Conservation (phyloP, 2,797 vertebrate genomes). For the Helarctos malayanus region DNA sequence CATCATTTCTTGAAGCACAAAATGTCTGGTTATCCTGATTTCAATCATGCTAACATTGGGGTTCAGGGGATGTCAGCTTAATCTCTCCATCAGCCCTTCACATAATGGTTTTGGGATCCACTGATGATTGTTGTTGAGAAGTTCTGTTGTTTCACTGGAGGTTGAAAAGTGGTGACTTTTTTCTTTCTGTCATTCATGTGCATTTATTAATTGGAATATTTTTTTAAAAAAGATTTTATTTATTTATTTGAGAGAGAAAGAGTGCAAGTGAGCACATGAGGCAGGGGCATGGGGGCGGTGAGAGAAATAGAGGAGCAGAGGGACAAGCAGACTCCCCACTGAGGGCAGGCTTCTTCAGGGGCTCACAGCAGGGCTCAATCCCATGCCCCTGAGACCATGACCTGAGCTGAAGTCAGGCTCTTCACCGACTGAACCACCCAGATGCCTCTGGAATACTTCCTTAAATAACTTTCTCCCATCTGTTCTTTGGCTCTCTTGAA, state of each 20-base stretch:
- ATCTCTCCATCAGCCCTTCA: background rate
- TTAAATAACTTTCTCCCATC: background rate
- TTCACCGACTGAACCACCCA: background rate
- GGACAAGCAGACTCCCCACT: background rate
- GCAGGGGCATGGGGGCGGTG: background rate
- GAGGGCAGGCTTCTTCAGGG: background rate
- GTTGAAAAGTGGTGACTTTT: constrained; percentile 33
- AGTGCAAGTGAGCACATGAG: background rate
- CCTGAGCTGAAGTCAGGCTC: background rate
- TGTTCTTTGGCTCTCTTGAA: background rate
- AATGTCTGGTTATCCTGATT: background rate
- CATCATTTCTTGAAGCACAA: background rate
- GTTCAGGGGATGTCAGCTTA: background rate
- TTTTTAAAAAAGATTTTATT: background rate
- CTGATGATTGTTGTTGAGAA: background rate
- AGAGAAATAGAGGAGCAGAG: background rate
- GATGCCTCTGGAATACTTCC: background rate
- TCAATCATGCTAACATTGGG: background rate
- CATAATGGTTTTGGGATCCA: background rate
- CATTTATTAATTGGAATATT: background rate
- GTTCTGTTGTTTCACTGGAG: background rate
- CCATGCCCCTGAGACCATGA: background rate
- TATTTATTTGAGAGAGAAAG: background rate
- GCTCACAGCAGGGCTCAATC: background rate
- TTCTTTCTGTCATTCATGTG: background rate